Base-by-base conservation (phyloP, 1,140 invertebrate species). In the Drosophila biarmipes region DNA sequence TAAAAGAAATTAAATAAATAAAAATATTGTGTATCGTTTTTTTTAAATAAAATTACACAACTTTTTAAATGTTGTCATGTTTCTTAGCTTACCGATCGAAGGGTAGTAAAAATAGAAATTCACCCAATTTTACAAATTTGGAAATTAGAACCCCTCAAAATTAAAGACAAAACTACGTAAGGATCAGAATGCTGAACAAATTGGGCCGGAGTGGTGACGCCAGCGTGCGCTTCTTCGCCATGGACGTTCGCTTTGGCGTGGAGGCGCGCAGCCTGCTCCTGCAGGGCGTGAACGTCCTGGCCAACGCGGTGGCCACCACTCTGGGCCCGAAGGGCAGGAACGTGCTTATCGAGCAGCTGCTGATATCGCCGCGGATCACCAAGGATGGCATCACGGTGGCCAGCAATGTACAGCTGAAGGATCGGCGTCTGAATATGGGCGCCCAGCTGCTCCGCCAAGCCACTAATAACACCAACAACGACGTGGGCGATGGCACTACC, bases 331-430 rank as follows among this genome's bases (percentile, higher is more conserved):
- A 98, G 93, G 98, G 98, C 21, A 95, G 98, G 42, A 99, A 99
- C 93, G 98, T 99, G 1, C 97, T 99, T 49, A 93, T 99, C 67
- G 98, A 99, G 92, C 97, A 98, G 92, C 96, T 96, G 19, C 98
- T 97, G 96, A 97, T 97, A 11, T 96, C 96, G 63, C 98, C 98
- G n/a, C 98, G 98, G 93, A 99, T 99, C 80, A 99, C 98, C 2
- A 99, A 99, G 92, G 98, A 99, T 92, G 98, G 98, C 73, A 97
- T 98, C 0, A 99, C 98, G 0, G 98, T 99, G n/a, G 98, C 98
- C 6, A 98, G 99, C 92, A 95, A 96, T 24, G 95, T 80, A 7
- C 46, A 99, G 91, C 93, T 99, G 7, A 96, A 97, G 91, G 97
- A 99, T 92, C 98, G 97, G 91, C 98, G 97, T 91, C 96, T 98